These are phyloP conservation scores for Paraescarpia echinospica DNA, from an alignment of 1,140 invertebrate genomes.

Conservation along the genomic window DNA sequence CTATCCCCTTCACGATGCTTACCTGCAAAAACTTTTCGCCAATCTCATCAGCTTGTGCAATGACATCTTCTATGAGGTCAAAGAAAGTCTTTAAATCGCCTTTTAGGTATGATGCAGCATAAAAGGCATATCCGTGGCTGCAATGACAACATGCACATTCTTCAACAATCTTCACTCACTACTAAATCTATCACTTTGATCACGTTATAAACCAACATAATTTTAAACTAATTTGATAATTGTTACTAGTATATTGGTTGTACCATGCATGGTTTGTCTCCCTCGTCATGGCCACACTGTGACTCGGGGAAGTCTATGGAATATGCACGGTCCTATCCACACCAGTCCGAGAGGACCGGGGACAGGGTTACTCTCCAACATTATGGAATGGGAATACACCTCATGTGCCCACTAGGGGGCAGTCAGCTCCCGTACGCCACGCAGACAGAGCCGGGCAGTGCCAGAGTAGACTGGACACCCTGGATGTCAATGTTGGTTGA, in stretches of 20 bases:
- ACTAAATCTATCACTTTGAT: neutral
- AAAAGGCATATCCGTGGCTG: slow-evolving; percentile 82
- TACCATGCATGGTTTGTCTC: slow-evolving; percentile 65
- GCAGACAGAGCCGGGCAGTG: neutral
- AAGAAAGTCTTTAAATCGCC: slow-evolving; percentile 67
- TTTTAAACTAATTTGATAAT: slow-evolving; percentile 73
- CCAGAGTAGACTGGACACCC: neutral
- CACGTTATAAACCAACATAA: slow-evolving; percentile 56
- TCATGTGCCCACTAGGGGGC: neutral
- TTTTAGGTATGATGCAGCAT: slow-evolving; percentile 70
- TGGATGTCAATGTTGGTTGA: neutral
- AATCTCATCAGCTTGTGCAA: slow-evolving; percentile 93
- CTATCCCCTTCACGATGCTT: slow-evolving; percentile 24
- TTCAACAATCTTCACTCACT: slow-evolving; percentile 29
- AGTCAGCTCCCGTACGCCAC: neutral
- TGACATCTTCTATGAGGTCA: slow-evolving; percentile 83
- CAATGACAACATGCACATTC: slow-evolving; percentile 29
- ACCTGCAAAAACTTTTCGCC: slow-evolving; percentile 73
- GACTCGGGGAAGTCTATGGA: neutral
- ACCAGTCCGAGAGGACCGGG: neutral
- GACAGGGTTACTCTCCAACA: slow-evolving; percentile 3
- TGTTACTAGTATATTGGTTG: neutral
- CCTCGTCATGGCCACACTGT: slow-evolving; percentile 1
- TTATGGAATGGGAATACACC: neutral
- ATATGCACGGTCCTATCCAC: neutral